Evolutionary conservation across 2,888 invertebrate genomes (phyloP), one percentile per base, ranked within the genome.

Genomic region (Troides helena): DNA sequence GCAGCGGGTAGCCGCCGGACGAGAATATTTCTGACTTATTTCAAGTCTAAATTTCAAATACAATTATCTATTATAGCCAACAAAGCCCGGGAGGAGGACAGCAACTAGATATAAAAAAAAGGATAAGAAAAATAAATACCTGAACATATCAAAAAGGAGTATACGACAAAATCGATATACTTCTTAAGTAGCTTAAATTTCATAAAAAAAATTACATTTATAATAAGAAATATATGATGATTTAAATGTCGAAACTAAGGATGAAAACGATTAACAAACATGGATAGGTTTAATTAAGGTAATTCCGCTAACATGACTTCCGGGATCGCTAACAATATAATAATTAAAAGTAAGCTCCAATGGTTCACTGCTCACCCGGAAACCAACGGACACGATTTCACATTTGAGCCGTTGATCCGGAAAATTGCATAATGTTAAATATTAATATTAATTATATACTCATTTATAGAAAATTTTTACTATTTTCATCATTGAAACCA

Each of bases 381-480:
- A 68, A 50, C 58, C 56, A 46, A 50, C n/a, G 30, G 39, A 58
- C 56, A 21, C 59, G 68, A 68, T 63, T 68, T 59, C 67, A 62
- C 58, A 67, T 67, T 67, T 67, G 63, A 68, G 17, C 63, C 68
- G 36, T 23, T 68, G 63, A 63, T 68, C 46, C 57, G 58, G 63
- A 68, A 63, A 68, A 68, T 68, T 63, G 68, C 46, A 58, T 57
- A 58, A 68, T 62, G 62, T 68, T 0, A 39, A 30, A 18, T 63
- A 50, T 21, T 68, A 63, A 63, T 62, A 43, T 62, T 30, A 62
- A 63, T 63, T 63, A 25, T 67, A 5, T 21, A 2, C 2, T 6
- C 6, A 21, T 23, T 18, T 21, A 57, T 57, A 1, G 4, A 50
- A 50, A 50, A 17, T 50, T 17, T 50, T 18, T 14, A 1, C 12